Conservation (phyloP, 2,113 vertebrate genomes). For the Nesogale talazaci region DNA sequence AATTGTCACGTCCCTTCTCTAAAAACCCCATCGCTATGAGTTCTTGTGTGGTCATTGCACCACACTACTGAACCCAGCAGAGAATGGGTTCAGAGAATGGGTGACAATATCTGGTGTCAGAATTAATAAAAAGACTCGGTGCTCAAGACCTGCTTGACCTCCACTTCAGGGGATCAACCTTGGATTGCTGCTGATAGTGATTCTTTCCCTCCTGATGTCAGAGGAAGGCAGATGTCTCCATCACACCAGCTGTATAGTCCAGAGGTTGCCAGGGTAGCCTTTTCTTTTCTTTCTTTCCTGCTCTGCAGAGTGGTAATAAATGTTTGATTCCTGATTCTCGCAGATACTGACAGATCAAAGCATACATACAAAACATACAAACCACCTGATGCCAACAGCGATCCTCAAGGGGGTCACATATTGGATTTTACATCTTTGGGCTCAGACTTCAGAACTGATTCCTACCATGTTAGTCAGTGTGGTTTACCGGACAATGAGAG, state of each 20-base stretch:
- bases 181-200: no score
- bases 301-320: not conserved
- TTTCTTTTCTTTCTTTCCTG: slow-evolving; percentile 14
- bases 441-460: not conserved
- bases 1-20: not conserved
- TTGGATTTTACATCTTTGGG: not conserved
- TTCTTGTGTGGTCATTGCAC: not conserved
- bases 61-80: not conserved
- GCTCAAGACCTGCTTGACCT: no score
- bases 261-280: not conserved
- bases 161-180: no score
- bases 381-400: not conserved
- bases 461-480: not conserved
- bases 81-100: not conserved
- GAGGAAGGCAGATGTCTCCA: not conserved
- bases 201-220: not conserved
- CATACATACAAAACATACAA: not conserved
- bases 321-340: not conserved
- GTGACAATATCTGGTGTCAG: no score
- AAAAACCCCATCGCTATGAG: not conserved
- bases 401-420: not conserved
- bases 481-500: not conserved
- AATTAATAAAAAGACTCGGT: no score
- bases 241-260: not conserved
- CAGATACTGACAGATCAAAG: not conserved